Evolutionary conservation across 2,797 vertebrate species (phyloP).

Genomic region (Garrulus glandarius): DNA sequence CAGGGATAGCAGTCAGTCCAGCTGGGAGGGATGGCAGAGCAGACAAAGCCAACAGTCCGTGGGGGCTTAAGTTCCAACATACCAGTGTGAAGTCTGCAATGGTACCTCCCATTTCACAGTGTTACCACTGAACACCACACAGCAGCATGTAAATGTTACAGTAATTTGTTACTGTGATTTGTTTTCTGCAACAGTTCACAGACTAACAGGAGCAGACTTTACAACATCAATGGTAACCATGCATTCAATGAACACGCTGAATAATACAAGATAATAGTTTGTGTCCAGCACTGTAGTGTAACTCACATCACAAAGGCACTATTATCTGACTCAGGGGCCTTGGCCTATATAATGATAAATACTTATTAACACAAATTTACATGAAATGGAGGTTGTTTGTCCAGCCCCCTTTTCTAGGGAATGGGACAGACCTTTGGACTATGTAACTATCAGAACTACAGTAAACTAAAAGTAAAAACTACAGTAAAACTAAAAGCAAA

Average conservation of each 20-base stretch:
- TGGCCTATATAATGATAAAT: neutral
- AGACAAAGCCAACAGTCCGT: neutral
- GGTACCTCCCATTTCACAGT: neutral
- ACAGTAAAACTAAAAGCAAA: neutral
- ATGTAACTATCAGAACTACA: neutral
- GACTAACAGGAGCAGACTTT: neutral
- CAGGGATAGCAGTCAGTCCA: neutral
- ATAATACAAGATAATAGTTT: neutral
- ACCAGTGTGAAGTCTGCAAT: neutral
- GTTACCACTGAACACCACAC: neutral
- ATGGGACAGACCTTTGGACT: neutral
- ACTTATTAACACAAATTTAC: neutral
- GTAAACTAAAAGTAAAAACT: neutral
- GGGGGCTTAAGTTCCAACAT: neutral
- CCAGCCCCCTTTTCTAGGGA: neutral
- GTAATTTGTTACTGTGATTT: neutral
- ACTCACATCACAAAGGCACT: neutral
- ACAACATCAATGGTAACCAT: neutral
- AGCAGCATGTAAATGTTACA: fast-evolving
- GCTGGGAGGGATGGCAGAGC: neutral
- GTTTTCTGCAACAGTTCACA: neutral
- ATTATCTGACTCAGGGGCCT: neutral
- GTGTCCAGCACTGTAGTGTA: neutral
- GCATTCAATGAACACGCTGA: neutral
- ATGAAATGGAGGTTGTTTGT: neutral